A percentile compares a stretch with the other conserved stretches of the same genome.
phyloP scores from a whole-genome alignment of 2,113 vertebrate species.

The Hiodon alosoides region DNA sequence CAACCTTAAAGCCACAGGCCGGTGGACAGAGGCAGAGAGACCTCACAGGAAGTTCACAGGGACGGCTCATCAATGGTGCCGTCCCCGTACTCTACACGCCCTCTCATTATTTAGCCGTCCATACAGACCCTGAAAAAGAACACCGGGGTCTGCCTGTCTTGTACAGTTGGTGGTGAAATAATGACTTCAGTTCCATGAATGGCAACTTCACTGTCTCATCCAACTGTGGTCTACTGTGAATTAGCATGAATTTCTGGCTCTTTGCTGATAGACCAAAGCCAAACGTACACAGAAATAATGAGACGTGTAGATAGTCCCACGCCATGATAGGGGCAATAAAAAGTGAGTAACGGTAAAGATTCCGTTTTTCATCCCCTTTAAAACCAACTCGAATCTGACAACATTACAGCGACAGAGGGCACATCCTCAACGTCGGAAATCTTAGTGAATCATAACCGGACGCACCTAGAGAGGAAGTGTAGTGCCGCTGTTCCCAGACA shows the following conservation, averaged over 20 bases:
- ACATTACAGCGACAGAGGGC: conserved; percentile 47
- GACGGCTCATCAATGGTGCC: conserved; percentile 49
- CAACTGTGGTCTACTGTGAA: too few species aligned
- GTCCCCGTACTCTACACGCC: conserved; percentile 47
- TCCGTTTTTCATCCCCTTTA: conserved; percentile 2
- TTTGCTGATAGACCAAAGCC: too few species aligned
- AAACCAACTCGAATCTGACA: conserved; percentile 41
- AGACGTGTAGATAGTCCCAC: too few species aligned
- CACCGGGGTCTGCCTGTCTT: not conserved
- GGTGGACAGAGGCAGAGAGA: conserved; percentile 47
- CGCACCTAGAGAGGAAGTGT: conserved; percentile 44
- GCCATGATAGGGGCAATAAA: too few species aligned
- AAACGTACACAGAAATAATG: too few species aligned
- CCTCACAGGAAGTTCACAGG: conserved; percentile 63
- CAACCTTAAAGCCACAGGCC: not conserved
- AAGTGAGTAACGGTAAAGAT: too few species aligned
- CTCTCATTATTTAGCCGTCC: conserved; percentile 46
- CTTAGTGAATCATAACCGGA: conserved; percentile 30
- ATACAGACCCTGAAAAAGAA: not conserved
- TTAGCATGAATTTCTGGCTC: too few species aligned
- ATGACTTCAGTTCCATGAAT: conserved; percentile 38
- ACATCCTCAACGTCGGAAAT: not conserved
- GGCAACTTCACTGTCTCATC: not conserved
- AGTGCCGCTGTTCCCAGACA: conserved; percentile 53
- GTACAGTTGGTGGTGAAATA: not conserved